Evolutionary conservation across 2,113 vertebrate genomes (phyloP).

Genomic region (Bujurquina vittata): DNA sequence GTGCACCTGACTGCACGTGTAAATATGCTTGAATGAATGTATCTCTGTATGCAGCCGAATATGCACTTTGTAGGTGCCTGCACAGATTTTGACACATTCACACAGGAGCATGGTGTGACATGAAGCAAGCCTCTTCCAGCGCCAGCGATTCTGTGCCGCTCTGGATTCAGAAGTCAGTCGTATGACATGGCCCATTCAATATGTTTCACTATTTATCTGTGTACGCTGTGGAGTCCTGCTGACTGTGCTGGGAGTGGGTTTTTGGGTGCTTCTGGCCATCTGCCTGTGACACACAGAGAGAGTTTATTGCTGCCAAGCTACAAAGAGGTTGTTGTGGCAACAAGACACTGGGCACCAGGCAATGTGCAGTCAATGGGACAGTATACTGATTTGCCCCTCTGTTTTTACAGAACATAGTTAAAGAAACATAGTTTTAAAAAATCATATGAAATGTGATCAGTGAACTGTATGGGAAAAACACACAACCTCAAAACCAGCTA

Average conservation of each 20-base stretch:
- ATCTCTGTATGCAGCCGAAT: slow-evolving; percentile 38
- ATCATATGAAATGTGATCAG: background rate
- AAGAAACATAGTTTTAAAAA: background rate
- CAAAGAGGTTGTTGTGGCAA: slow-evolving; percentile 68
- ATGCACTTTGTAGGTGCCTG: slow-evolving; percentile 49
- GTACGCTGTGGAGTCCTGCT: slow-evolving; percentile 77
- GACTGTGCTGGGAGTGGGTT: slow-evolving; percentile 73
- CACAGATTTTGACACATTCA: slow-evolving; percentile 41
- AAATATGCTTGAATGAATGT: slow-evolving; percentile 22
- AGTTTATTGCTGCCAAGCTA: slow-evolving; percentile 45
- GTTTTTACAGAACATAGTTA: background rate
- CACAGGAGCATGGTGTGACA: slow-evolving; percentile 23
- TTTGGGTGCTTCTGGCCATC: slow-evolving; percentile 50
- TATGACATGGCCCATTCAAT: slow-evolving; percentile 61
- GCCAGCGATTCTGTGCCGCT: slow-evolving; percentile 37
- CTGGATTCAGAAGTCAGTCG: slow-evolving; percentile 53
- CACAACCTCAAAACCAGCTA: background rate
- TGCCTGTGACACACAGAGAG: slow-evolving; percentile 37
- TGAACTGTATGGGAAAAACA: background rate
- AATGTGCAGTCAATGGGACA: slow-evolving; percentile 41
- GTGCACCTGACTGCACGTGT: slow-evolving; percentile 28
- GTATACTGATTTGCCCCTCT: slow-evolving; percentile 3
- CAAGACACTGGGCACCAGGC: slow-evolving; percentile 31
- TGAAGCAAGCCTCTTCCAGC: slow-evolving; percentile 37
- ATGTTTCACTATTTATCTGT: slow-evolving; percentile 61